Base-by-base conservation (phyloP, 2,113 vertebrate genomes). In the Zingel zingel region DNA sequence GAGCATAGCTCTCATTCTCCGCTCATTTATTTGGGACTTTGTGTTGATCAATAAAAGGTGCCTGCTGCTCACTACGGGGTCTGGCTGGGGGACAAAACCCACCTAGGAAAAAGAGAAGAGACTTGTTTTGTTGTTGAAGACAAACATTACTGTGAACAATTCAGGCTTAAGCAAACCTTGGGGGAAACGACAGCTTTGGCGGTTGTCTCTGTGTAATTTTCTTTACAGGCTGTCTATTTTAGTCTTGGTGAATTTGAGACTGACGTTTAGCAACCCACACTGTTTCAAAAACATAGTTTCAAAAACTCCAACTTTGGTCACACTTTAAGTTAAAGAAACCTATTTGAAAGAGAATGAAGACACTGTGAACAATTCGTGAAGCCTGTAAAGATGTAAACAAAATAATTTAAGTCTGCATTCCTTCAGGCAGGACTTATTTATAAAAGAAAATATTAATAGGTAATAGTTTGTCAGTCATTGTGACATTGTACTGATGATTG, bases 21-120 rank as follows among this genome's bases (percentile, higher is more conserved):
- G 84, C 93, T 95, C 94, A 95, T 96, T 95, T 96, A 95, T 96
- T 95, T 95, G 93, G 92, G 93, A 95, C 92, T 95, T 95, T 94
- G 94, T 93, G 94, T 94, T 96, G 95, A 96, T 96, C 95, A 96
- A 96, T 96, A 96, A 93, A 95, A 95, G 94, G 94, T 94, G 94
- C 92, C 92, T 88, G 86, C 93, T 94, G 90, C 93, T 95, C 92
- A 91, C 92, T 90, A 93, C 94, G 94, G 92, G 92, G 92, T 94
- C 94, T 94, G 89, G 84, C 90, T 89, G 79, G 82, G 86, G 6
- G 7, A 51, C 18, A 58, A 48, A 84, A 82, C 86, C 56, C 82
- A 84, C 85, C 39, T 59, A 90, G 77, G 87, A 79, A 90, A 90
- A 91, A 80, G 82, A 85, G 75, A 86, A 86, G 87, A 91, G 82